Base-by-base conservation (phyloP, 2,113 vertebrate genomes). In the Lophius piscatorius region DNA sequence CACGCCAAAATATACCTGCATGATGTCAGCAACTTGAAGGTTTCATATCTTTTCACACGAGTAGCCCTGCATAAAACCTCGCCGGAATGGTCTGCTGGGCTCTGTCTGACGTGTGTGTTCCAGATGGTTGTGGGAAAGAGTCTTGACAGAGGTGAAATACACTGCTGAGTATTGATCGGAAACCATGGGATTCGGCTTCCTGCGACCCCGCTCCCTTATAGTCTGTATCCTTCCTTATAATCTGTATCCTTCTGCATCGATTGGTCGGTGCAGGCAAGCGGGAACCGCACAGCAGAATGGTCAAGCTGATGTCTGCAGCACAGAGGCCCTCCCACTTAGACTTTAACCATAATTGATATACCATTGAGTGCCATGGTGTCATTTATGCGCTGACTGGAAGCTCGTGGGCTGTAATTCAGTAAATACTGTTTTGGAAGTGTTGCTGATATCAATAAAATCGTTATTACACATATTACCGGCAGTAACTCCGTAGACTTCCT, bases 81-180 rank as follows among this genome's bases (percentile, higher is more conserved):
- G 9, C 29, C 3, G 29, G 9, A 7, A 9, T 10, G 11, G 3
- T 35, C 35, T 31, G 55, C 29, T 50, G 14, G 20, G 4, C 36
- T 10, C n/a, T 34, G 11, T 35, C n/a, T 29, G 60, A 35, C 33
- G 61, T 42, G 52, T 58, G 50, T 50, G 31, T 33, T 74, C 22
- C 34, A 54, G 29, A 24, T 23, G 31, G 18, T 9, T 34, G 59
- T 41, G 47, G 23, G 76, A 18, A 36, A 39, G 47, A 42, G 40
- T 60, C 49, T 79, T 40, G 56, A 49, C 44, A 48, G 67, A 61
- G 74, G 64, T 83, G 55, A 82, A 80, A 83, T 76, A 69, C 41
- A 33, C 61, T 65, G 78, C 72, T 56, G 77, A 40, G 59, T 79
- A 89, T 88, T 50, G 86, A 88, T 83, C 17, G 7, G 28, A 63